phyloP scores from a whole-genome alignment of 1,140 invertebrate species.

The Apis laboriosa region DNA sequence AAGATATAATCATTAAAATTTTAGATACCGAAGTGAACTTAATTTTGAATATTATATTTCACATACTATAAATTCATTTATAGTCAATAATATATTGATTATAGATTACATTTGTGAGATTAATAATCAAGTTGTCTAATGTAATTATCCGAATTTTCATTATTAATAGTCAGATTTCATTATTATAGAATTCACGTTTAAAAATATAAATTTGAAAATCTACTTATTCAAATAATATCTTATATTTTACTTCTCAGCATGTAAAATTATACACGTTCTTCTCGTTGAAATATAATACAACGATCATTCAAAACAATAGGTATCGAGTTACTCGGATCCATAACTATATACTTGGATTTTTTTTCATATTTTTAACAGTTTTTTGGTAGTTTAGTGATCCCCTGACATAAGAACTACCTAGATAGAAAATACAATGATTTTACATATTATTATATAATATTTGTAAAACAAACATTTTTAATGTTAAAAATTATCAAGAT shows the following conservation, averaged over 20 bases:
- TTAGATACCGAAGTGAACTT: no score
- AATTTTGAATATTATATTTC: not conserved
- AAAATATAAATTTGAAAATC: not conserved
- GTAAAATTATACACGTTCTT: not conserved
- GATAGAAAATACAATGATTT: not conserved
- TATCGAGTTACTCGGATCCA: conserved; percentile 6
- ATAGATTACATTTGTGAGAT: no score
- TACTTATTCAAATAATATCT: not conserved
- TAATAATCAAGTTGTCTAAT: no score
- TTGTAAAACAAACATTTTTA: not conserved
- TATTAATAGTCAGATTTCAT: not conserved
- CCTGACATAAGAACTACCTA: no score
- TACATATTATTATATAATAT: no score
- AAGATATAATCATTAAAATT: no score
- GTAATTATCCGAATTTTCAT: not conserved
- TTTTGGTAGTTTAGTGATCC: not conserved
- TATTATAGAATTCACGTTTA: not conserved
- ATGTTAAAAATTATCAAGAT: no score
- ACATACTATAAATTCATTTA: no score
- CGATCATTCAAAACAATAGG: not conserved
- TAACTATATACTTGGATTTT: not conserved
- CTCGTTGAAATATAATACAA: conserved; percentile 26
- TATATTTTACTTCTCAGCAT: not conserved
- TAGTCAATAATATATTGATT: no score
- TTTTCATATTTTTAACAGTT: not conserved